Base-by-base conservation (phyloP, 2,797 vertebrate genomes). In the Anabas testudineus region DNA sequence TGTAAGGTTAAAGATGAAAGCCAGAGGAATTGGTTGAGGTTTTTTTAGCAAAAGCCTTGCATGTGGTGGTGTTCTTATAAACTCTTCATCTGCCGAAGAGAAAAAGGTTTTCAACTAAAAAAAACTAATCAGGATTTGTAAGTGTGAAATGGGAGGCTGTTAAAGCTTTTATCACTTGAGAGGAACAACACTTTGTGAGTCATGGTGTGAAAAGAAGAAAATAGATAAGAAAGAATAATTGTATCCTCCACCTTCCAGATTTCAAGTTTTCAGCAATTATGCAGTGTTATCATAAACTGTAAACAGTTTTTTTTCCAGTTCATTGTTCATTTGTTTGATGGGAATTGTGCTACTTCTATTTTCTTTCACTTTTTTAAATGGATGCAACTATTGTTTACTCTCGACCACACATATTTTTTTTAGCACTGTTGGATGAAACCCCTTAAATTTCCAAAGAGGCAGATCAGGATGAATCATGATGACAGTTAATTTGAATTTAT, bases 1-100 rank as follows among this genome's bases (percentile, higher is more conserved):
- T 64, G 66, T 12, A 69, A 71, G 84, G 88, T 86, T 69, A 71
- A 59, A 84, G 82, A 90, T 87, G 78, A 92, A 91, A 90, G 88
- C 48, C 28, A 53, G 48, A 77, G 68, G 58, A 74, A 74, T 47
- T 49, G 39, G 42, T 63, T 51, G 59, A 67, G 53, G 39, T 66
- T 65, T 83, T 65, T 83, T 34, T n/a, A 59, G 47, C 48, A 67
- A 77, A 69, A 28, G 51, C 51, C 49, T 67, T 49, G 14, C 15
- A 28, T 63, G 72, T 71, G 22, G 42, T 39, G 2, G 2, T 52
- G 45, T 76, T 60, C 67, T 36, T 28, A 15, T 58, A 52, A 76
- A 57, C 21, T 65, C n/a, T 36, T 36, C 60, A 26, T 69, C 47
- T 76, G 24, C 51, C n/a, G 56, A 22, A 7, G 10, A 7, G 10